Base-by-base conservation (phyloP, 2,113 vertebrate species). In the Porphyrio hochstetteri region DNA sequence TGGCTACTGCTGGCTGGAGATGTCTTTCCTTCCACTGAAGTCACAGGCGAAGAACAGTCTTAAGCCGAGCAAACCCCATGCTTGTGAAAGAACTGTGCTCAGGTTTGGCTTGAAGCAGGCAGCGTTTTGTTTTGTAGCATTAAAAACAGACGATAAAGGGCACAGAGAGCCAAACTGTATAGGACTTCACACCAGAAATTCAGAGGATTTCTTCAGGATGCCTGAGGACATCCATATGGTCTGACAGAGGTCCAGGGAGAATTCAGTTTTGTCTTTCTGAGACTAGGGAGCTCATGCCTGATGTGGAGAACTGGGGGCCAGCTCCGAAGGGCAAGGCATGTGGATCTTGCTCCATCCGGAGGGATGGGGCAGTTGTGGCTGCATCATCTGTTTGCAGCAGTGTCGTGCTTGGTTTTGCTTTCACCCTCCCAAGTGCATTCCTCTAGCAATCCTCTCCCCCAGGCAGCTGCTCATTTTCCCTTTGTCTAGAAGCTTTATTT, bases 381-480 rank as follows among this genome's bases (percentile, higher is more conserved):
- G 15, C 55, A 77, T 86, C 40, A n/a, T 78, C n/a, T n/a, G 52
- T 83, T 69, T 74, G 46, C 64, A 80, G 59, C 36, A 81, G 25
- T 46, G 71, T 35, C 11, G 7, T 18, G 36, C 86, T 88, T 0
- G 0, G 21, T 86, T 94, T 95, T 55, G 38, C 24, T 93, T 92
- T 86, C 82, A 53, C 67, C 50, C 46, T 80, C 31, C 29, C 6
- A 9, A 83, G n/a, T 16, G 13, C 40, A 74, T 83, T 92, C 46
- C 28, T 74, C 36, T 50, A 86, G 44, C 50, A 61, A 55, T n/a
- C 17, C 40, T 12, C n/a, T 57, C 16, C n/a, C 31, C 36, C 13
- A 46, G 19, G 69, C 65, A 89, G 69, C 65, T 87, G 50, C 65
- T 86, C 93, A 27, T 77, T 88, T 92, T 94, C 40, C 42, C 27